A percentile compares a stretch with the other conserved stretches of the same genome.
Evolutionary conservation across 2,888 invertebrate species (phyloP).

Genomic region (Boloria euphrosyne): DNA sequence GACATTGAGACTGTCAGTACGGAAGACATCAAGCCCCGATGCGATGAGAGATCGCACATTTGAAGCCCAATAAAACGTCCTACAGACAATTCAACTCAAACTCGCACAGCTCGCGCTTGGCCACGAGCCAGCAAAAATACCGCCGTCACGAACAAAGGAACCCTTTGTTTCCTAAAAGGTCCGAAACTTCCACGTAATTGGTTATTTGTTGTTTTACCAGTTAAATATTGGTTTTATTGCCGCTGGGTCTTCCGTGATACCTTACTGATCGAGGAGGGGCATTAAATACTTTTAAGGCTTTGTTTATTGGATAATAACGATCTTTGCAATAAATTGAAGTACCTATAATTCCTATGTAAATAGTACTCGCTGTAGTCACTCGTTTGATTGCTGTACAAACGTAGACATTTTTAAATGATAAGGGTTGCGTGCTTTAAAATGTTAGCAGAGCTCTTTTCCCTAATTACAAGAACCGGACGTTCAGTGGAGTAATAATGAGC

Average conservation of each 20-base stretch:
- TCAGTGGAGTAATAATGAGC: too few species aligned
- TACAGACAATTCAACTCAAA: conserved; percentile 23
- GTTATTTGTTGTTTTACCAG: conserved; percentile 13
- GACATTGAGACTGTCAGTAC: conserved; percentile 3
- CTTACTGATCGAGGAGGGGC: neutral
- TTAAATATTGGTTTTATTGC: neutral
- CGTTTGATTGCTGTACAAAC: too few species aligned
- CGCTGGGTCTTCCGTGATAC: conserved; percentile 1
- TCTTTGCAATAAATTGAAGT: neutral
- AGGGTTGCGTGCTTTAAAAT: too few species aligned
- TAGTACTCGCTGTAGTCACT: too few species aligned
- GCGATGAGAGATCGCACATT: conserved; percentile 30
- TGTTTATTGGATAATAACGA: conserved; percentile 9
- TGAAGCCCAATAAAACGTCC: conserved; percentile 35
- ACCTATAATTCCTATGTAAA: neutral
- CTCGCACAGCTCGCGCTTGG: conserved; percentile 19
- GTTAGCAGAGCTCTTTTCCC: too few species aligned
- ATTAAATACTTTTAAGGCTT: conserved; percentile 7
- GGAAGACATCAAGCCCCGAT: conserved; percentile 13
- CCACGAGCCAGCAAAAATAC: conserved; percentile 22
- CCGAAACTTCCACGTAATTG: conserved; percentile 14
- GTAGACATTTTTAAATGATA: too few species aligned
- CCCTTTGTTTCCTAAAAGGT: conserved; percentile 24
- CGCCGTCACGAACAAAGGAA: conserved; percentile 24
- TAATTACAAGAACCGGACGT: too few species aligned